Evolutionary conservation across 2,113 vertebrate genomes (phyloP).

Genomic region (Micromys minutus): DNA sequence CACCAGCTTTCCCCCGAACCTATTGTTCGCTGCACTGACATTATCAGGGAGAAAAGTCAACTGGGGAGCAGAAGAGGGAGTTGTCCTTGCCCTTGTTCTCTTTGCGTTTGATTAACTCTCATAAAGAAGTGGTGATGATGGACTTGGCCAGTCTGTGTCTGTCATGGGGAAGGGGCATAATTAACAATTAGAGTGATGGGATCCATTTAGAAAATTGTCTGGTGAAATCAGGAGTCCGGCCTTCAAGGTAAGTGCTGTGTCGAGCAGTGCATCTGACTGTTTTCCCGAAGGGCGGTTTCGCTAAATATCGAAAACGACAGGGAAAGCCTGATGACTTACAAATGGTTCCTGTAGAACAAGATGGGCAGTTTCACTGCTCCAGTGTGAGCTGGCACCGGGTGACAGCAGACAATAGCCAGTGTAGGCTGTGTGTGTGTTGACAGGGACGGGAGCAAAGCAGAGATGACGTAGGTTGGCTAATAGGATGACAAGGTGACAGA

Average conservation of each 20-base stretch:
- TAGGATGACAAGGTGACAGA: too few relatives aligned
- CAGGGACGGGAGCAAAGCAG: not conserved
- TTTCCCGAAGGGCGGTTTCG: not conserved
- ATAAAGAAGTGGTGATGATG: not conserved
- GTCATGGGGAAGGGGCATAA: not conserved
- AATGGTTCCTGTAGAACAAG: not conserved
- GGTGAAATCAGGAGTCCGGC: not conserved
- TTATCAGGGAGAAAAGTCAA: not conserved
- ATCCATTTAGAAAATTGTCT: constrained; percentile 29
- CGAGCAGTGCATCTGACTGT: not conserved
- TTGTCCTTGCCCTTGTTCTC: constrained; percentile 39
- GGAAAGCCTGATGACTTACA: constrained; percentile 2
- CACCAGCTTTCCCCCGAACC: constrained; percentile 25
- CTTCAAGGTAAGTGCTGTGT: not conserved
- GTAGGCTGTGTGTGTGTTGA: not conserved
- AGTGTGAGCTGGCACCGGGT: not conserved
- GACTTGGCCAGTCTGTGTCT: constrained; percentile 7
- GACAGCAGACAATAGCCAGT: not conserved
- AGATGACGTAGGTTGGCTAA: not conserved
- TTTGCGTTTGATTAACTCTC: constrained; percentile 31
- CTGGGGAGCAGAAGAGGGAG: not conserved
- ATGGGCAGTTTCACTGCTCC: not conserved
- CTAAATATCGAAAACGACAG: not conserved
- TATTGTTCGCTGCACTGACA: constrained; percentile 56
- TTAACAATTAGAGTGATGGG: constrained; percentile 6